phyloP scores from a whole-genome alignment of 2,797 vertebrate species.

The Protosalanx chinensis region DNA sequence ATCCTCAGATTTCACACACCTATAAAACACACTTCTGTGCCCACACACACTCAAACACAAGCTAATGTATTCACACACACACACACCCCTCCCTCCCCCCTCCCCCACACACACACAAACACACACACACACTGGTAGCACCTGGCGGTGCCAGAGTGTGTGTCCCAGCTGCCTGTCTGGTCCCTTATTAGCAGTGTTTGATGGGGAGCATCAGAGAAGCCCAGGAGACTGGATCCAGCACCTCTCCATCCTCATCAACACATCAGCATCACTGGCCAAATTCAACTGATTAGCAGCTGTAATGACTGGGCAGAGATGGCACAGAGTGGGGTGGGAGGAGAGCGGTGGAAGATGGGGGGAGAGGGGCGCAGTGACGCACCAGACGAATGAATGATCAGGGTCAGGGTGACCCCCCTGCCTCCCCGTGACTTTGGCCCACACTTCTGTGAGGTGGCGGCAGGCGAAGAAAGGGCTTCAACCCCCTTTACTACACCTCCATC shows the following conservation, averaged over 20 bases:
- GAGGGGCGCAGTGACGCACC: no score
- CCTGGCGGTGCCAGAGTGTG: constrained; percentile 54
- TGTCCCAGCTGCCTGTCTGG: constrained; percentile 54
- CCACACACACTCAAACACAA: background rate
- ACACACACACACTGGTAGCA: constrained; percentile 37
- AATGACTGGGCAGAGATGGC: constrained; percentile 49
- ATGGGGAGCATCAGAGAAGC: constrained; percentile 52
- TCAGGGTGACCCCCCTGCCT: no score
- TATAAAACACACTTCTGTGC: no score
- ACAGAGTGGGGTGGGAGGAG: background rate
- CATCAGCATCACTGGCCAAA: constrained; percentile 62
- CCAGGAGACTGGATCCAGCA: constrained; percentile 61
- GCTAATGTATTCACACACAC: background rate
- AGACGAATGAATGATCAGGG: no score
- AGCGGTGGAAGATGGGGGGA: background rate
- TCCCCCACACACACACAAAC: constrained; percentile 21
- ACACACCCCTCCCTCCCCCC: constrained; percentile 16
- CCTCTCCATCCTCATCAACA: constrained; percentile 71
- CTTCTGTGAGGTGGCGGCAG: no score
- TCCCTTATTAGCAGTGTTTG: constrained; percentile 51
- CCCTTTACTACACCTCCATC: background rate
- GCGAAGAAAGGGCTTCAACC: no score
- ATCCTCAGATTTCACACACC: no score
- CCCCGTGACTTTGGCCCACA: no score
- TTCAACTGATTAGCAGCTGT: constrained; percentile 68